These are phyloP conservation scores for Serripes groenlandicus DNA, from an alignment of 2,888 invertebrate species.

Conservation along the genomic window DNA sequence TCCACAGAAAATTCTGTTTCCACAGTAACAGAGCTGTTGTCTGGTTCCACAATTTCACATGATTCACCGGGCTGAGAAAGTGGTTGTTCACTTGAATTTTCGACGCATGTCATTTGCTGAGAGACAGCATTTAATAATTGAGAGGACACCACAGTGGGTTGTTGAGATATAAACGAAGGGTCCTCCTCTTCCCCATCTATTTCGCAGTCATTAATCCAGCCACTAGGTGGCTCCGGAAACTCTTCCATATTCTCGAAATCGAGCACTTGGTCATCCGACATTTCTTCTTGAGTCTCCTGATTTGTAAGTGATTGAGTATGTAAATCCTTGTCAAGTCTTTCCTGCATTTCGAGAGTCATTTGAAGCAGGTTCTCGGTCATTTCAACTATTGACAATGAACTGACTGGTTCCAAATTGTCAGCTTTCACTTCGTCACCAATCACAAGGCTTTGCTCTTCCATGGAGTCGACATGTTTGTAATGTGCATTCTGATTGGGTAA, in stretches of 20 bases:
- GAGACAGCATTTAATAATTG: too few relatives aligned
- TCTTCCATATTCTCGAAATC: background rate
- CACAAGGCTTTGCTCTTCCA: constrained; percentile 62
- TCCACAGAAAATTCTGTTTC: constrained; percentile 26
- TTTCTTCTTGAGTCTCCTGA: background rate
- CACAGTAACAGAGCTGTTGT: background rate
- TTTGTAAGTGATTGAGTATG: constrained; percentile 3
- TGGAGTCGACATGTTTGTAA: constrained; percentile 60
- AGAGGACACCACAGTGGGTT: too few relatives aligned
- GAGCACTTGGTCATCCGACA: background rate
- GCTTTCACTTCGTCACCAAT: constrained; percentile 54
- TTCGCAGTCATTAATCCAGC: constrained; percentile 1
- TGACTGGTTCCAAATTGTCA: constrained; percentile 49
- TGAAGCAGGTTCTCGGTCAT: constrained; percentile 78
- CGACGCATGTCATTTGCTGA: too few relatives aligned
- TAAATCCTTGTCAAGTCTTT: constrained; percentile 31
- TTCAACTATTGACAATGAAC: constrained; percentile 72
- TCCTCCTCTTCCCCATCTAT: background rate
- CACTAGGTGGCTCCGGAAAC: constrained; percentile 39
- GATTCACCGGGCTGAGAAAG: background rate
- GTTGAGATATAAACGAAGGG: too few relatives aligned
- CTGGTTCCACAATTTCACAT: background rate
- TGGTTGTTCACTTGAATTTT: too few relatives aligned
- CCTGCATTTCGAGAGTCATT: constrained; percentile 74
- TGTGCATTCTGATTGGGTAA: constrained; percentile 63